Evolutionary conservation across 2,113 vertebrate species (phyloP), one percentile per base, ranked within the genome.

Genomic region (Falcunculus frontatus): DNA sequence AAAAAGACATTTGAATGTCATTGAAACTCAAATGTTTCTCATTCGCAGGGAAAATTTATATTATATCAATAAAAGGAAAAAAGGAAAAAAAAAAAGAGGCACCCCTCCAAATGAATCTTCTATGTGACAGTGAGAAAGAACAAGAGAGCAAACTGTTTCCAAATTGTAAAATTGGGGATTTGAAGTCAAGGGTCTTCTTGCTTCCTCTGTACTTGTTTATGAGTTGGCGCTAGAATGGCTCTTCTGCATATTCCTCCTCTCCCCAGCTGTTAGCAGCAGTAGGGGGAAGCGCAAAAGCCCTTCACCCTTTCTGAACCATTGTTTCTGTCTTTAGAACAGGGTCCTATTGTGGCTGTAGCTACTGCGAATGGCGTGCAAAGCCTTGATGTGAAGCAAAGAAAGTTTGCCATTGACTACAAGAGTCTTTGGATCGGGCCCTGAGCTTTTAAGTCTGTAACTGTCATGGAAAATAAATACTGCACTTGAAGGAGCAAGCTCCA

Each of bases 401-500:
- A 86, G 47, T 78, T 77, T 63, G 21, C 90, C 13, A 12, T 74
- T 70, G 64, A 78, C 77, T 94, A 7, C 26, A 12, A 30, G 50
- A 65, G 50, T 32, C 82, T 92, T 93, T 92, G 85, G 64, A 84
- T 93, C 2, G 44, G 75, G 47, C 73, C 50, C n/a, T 94, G 75
- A 63, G 77, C 84, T 95, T 96, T 96, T 84, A 90, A 82, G 90
- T 93, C 79, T 68, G 56, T 70, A 96, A 95, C 89, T 94, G 91
- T 90, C 93, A 75, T 83, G 73, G 69, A 95, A 96, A 92, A 95
- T 93, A 92, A 95, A 95, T 94, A 77, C 64, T 92, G 53, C 90
- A 91, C 83, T 93, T 96, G 39, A 93, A 95, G 82, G 39, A 95
- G 27, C 79, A 94, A 94, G 76, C 91, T 97, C 95, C 94, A 95